These are phyloP conservation scores for Vanessa tameamea DNA, from an alignment of 1,140 invertebrate genomes.

Conservation along the genomic window DNA sequence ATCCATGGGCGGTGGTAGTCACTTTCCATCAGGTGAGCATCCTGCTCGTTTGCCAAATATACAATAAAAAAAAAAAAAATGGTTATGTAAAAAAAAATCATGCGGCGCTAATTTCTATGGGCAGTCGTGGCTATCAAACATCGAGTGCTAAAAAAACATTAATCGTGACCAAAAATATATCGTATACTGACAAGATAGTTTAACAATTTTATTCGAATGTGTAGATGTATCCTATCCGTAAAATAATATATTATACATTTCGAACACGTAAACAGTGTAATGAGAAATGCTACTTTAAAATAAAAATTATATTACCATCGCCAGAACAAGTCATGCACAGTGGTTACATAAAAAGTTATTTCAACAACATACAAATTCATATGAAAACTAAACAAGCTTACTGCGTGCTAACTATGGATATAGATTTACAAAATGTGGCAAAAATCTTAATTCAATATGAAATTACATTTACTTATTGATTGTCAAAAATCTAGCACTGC, in stretches of 20 bases:
- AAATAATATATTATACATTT: neutral
- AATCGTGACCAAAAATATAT: no score
- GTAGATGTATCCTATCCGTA: neutral
- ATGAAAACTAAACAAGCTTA: slow-evolving; percentile 24
- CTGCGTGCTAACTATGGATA: slow-evolving; percentile 15
- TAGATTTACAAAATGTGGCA: slow-evolving; percentile 7
- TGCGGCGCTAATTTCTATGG: no score
- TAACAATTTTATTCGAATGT: neutral
- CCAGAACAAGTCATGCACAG: slow-evolving; percentile 9
- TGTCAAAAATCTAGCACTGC: no score
- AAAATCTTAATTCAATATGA: no score
- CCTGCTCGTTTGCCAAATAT: no score
- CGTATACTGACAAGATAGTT: no score
- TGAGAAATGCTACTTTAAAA: slow-evolving; percentile 1
- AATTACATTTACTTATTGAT: neutral
- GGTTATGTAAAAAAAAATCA: no score
- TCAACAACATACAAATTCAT: slow-evolving; percentile 19
- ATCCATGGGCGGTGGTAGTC: no score
- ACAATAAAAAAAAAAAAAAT: no score
- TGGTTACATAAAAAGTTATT: slow-evolving; percentile 20
- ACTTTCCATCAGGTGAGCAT: no score
- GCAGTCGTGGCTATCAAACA: no score
- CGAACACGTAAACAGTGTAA: neutral
- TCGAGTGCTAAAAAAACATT: no score
- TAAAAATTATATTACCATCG: slow-evolving; percentile 10